Conservation (phyloP, 2,113 vertebrate genomes). For the Acrocephalus kingi region DNA sequence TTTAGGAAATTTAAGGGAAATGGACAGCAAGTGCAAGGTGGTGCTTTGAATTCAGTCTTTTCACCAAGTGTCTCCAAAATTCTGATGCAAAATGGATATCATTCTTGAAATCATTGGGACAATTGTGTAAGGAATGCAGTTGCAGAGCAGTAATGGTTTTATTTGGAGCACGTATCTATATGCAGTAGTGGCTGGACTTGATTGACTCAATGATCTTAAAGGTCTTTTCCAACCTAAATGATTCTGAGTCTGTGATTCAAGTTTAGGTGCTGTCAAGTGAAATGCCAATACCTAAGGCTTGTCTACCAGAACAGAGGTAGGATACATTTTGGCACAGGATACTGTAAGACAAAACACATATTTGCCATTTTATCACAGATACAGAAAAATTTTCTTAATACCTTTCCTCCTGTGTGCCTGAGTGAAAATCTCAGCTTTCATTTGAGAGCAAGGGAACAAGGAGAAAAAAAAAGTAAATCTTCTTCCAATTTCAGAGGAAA, state of each 20-base stretch:
- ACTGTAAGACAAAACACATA: background rate
- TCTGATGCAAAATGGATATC: background rate
- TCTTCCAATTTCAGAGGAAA: background rate
- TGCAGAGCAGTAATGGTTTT: background rate
- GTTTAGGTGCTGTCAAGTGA: background rate
- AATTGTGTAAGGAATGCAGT: background rate
- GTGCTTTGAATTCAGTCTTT: background rate
- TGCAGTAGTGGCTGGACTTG: background rate
- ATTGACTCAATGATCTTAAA: background rate
- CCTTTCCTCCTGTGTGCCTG: background rate
- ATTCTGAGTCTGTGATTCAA: background rate
- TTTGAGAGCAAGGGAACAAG: background rate
- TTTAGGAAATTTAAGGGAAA: background rate
- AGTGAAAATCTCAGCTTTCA: background rate
- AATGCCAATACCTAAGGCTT: background rate
- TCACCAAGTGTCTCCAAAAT: background rate
- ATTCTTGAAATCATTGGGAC: background rate
- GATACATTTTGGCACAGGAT: background rate
- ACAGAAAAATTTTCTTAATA: background rate
- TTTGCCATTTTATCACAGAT: background rate
- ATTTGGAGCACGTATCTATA: background rate
- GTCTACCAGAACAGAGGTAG: background rate
- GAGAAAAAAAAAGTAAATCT: background rate
- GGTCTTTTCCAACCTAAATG: background rate
- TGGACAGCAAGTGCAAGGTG: background rate